Evolutionary conservation across 2,113 vertebrate genomes (phyloP), one percentile per base, ranked within the genome.

Genomic region (Varanus komodoensis): DNA sequence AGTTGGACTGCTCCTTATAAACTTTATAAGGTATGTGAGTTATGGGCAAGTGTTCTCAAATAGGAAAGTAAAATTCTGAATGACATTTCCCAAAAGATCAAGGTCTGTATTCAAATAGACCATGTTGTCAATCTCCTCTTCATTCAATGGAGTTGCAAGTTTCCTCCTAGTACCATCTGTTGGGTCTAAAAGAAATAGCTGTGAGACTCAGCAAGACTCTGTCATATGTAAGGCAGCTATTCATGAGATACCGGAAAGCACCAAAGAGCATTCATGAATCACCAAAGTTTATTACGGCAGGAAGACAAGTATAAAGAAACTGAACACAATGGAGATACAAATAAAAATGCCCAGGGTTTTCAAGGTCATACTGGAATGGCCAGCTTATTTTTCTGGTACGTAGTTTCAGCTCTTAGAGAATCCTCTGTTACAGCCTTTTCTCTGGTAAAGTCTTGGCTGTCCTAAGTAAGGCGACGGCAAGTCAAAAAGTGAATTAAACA

Each of bases 31-130:
- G 0, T 0, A 19, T n/a, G 7, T 69, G 48, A 23, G 34, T 68
- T 0, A 1, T 74, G 54, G 17, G 6, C 78, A 17, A 82, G 44
- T 87, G 73, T 89, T 89, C 57, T 84, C 44, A 19, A 14, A 52
- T 91, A 6, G 57, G 54, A 93, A 92, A 79, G 12, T 29, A 5
- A 17, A 89, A 86, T 12, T 54, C 79, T 38, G 87, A 93, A 92
- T 79, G 85, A 81, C 73, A n/a, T 19, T 64, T 6, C 29, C 29
- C 38, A 38, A 68, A 81, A 80, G 11, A 75, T 88, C 48, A 87
- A 92, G 34, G 48, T 3, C 44, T 82, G 19, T 15, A 54, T 8
- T 91, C 11, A n/a, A 44, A 48, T 48, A 17, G 8, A 11, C 54
- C 69, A 84, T 27, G 8, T 71, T 89, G 29, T 50, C 57, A 86